Base-by-base conservation (phyloP, 2,888 invertebrate genomes). In the Hirtodrosophila duncani region DNA sequence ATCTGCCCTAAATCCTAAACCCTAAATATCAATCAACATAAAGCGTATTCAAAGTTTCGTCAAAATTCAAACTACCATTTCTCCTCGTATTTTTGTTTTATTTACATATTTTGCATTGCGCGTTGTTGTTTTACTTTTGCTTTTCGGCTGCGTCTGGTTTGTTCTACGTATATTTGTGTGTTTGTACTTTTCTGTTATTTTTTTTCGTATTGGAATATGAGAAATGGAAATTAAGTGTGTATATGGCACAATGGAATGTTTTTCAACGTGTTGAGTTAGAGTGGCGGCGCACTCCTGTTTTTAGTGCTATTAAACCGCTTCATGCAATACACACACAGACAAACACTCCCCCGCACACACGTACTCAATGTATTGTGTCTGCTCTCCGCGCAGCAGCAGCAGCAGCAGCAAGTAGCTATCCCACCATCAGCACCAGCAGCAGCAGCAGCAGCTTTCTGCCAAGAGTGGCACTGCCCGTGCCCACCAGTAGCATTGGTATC, bases 141-240 rank as follows among this genome's bases (percentile, higher is more conserved):
- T n/a, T n/a, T n/a, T n/a, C n/a, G n/a, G n/a, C n/a, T n/a, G n/a
- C n/a, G n/a, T n/a, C n/a, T n/a, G n/a, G n/a, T n/a, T n/a, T n/a
- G n/a, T n/a, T n/a, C n/a, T n/a, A n/a, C n/a, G n/a, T n/a, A n/a
- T n/a, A n/a, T n/a, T n/a, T 53, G 44, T 48, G 50, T 53, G 26
- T 24, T 39, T 23, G 41, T 29, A 34, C 48, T 56, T 42, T 55
- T 53, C 48, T 53, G 44, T 57, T 56, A 52, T 38, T 53, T 56
- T 42, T 55, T 53, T 50, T 53, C 46, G 55, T 56, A 52, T 75
- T 79, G 81, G 79, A 81, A 78, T 62, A 79, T 71, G 81, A 81
- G 75, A 81, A 75, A 79, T 81, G 81, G 79, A 81, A 78, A 66
- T 78, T 67, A 77, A 80, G 82, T 80, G 80, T 81, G 72, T 81